Evolutionary conservation across 1,140 invertebrate genomes (phyloP).

Genomic region (Ephestia elutella): DNA sequence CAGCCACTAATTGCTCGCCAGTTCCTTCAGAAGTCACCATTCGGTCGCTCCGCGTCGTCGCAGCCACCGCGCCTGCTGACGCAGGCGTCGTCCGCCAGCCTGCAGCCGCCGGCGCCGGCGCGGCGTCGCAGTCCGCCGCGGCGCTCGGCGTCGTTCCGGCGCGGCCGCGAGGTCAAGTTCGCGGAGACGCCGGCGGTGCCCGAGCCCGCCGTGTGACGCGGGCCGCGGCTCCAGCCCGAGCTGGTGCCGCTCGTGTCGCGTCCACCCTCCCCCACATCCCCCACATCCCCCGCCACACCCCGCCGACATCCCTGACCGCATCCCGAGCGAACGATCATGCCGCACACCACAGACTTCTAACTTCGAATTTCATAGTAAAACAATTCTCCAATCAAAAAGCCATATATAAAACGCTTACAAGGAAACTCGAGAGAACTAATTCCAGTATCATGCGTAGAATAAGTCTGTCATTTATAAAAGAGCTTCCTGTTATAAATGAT

Average conservation of each 20-base stretch:
- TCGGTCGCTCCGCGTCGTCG: constrained; percentile 44
- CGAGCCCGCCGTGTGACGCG: constrained; percentile 59
- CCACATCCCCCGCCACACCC: constrained; percentile 17
- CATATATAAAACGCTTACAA: constrained; percentile 12
- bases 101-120: constrained; percentile 38
- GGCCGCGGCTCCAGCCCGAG: constrained; percentile 65
- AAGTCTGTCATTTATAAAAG: constrained; percentile 23
- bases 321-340: constrained; percentile 37
- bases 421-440: neutral
- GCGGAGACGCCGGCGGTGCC: constrained; percentile 52
- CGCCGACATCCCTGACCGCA: constrained; percentile 40
- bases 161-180: constrained; percentile 75
- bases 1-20: constrained; percentile 78
- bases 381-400: constrained; percentile 8
- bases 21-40: constrained; percentile 77
- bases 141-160: constrained; percentile 54
- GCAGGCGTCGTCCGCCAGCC: constrained; percentile 58
- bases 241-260: constrained; percentile 57
- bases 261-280: constrained; percentile 27
- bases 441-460: neutral
- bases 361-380: neutral
- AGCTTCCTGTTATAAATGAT: constrained; percentile 46
- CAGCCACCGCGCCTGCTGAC: constrained; percentile 50
- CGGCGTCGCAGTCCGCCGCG: constrained; percentile 45
- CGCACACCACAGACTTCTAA: constrained; percentile 52